Percentiles rank a stretch among this genome's conserved stretches.
Evolutionary conservation across 2,113 vertebrate species (phyloP).

Genomic region (Aegotheles bennettii): DNA sequence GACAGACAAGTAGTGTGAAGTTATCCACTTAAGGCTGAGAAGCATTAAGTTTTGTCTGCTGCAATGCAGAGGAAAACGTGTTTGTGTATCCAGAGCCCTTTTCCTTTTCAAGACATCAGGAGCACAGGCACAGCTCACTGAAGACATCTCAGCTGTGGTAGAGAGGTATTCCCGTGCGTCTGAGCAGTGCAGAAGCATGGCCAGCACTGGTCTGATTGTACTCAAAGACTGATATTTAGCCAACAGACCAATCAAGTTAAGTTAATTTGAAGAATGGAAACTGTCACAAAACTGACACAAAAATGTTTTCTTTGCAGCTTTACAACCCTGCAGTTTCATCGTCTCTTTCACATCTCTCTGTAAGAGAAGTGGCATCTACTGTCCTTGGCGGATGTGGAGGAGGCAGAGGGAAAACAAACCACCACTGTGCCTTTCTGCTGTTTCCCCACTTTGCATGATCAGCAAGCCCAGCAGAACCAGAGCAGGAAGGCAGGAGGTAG

Average conservation of each 20-base stretch:
- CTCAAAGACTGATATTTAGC: not conserved
- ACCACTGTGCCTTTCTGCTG: not conserved
- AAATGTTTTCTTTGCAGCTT: not conserved
- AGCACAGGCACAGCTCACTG: not conserved
- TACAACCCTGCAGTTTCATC: not conserved
- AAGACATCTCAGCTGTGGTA: rapidly evolving
- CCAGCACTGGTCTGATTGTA: not conserved
- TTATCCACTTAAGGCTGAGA: not conserved
- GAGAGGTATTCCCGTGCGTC: not conserved
- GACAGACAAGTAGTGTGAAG: not conserved
- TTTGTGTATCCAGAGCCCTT: not conserved
- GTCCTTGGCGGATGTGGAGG: not conserved
- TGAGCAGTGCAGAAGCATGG: not conserved
- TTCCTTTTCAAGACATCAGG: not conserved
- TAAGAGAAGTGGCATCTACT: not conserved
- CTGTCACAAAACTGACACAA: not conserved
- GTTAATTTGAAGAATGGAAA: not conserved
- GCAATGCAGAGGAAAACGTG: not conserved
- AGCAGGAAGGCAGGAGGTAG: not conserved
- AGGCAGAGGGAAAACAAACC: not conserved
- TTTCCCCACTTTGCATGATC: not conserved
- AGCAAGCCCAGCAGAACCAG: not conserved
- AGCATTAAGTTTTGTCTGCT: not conserved
- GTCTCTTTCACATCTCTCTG: not conserved
- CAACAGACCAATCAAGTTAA: not conserved